phyloP scores from a whole-genome alignment of 2,888 invertebrate genomes.

The Trachelus iudaicus region DNA sequence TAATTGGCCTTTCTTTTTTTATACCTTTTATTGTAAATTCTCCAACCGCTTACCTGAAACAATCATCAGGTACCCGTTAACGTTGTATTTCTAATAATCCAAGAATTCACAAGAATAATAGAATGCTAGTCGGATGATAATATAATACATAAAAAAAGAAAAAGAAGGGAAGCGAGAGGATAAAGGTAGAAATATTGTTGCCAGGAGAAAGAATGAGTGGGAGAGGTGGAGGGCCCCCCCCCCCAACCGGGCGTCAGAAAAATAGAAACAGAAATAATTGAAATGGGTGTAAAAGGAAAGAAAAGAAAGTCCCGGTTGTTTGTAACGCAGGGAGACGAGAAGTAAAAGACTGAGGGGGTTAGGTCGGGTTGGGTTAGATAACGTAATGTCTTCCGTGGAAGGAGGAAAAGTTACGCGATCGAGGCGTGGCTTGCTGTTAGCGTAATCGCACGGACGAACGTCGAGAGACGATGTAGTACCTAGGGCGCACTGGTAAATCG shows the following conservation, averaged over 20 bases:
- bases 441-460: background rate
- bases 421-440: conserved; percentile 41
- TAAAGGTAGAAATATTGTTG: background rate
- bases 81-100: background rate
- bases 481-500: background rate
- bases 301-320: background rate
- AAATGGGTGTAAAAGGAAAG: background rate
- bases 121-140: background rate
- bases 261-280: background rate
- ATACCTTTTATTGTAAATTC: background rate
- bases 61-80: background rate
- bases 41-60: background rate
- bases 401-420: conserved; percentile 47
- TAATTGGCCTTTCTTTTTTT: background rate
- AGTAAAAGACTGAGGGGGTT: conserved; percentile 15
- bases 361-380: conserved; percentile 11
- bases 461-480: background rate
- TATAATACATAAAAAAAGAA: too few species aligned
- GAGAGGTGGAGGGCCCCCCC: too few species aligned
- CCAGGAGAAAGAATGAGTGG: background rate
- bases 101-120: background rate
- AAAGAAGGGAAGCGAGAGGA: too few species aligned
- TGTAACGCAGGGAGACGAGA: conserved; percentile 1
- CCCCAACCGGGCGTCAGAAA: too few species aligned
- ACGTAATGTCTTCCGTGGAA: conserved; percentile 46